These are phyloP conservation scores for Matsumyia berberina DNA, from an alignment of 2,888 invertebrate genomes.

Conservation along the genomic window DNA sequence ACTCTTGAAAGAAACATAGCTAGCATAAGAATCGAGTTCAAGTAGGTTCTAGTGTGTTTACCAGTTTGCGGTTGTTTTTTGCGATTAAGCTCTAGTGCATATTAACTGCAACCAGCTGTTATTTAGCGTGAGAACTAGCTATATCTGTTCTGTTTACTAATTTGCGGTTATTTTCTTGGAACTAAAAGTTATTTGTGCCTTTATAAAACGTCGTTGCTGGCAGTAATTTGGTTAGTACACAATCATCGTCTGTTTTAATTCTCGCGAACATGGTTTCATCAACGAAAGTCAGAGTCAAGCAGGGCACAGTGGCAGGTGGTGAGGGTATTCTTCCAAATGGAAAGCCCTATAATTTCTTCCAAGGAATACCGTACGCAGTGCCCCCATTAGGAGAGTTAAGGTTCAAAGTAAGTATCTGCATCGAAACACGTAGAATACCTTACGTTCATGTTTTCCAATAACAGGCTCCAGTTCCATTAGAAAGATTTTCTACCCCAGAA, in stretches of 20 bases:
- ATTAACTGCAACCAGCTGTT: too few relatives aligned
- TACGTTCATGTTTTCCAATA: neutral
- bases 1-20: too few relatives aligned
- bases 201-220: too few relatives aligned
- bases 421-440: neutral
- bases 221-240: too few relatives aligned
- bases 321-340: slow-evolving; percentile 83
- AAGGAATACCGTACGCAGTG: slow-evolving; percentile 80
- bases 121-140: too few relatives aligned
- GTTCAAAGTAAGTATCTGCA: slow-evolving; percentile 76
- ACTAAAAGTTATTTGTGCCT: too few relatives aligned
- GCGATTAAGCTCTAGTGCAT: too few relatives aligned
- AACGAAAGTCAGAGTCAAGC: slow-evolving; percentile 81
- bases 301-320: slow-evolving; percentile 85
- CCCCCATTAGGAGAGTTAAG: slow-evolving; percentile 79
- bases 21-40: too few relatives aligned
- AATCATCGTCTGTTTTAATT: neutral
- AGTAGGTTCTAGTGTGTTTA: too few relatives aligned
- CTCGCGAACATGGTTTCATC: slow-evolving; percentile 10
- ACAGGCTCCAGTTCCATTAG: slow-evolving; percentile 81
- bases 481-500: slow-evolving; percentile 79
- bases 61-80: too few relatives aligned
- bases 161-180: too few relatives aligned
- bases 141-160: too few relatives aligned
- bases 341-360: slow-evolving; percentile 79